Percentiles rank a stretch among this genome's conserved stretches.
Conservation (phyloP, 2,888 invertebrate species). For the Liopterus haemorrhoidalis region DNA sequence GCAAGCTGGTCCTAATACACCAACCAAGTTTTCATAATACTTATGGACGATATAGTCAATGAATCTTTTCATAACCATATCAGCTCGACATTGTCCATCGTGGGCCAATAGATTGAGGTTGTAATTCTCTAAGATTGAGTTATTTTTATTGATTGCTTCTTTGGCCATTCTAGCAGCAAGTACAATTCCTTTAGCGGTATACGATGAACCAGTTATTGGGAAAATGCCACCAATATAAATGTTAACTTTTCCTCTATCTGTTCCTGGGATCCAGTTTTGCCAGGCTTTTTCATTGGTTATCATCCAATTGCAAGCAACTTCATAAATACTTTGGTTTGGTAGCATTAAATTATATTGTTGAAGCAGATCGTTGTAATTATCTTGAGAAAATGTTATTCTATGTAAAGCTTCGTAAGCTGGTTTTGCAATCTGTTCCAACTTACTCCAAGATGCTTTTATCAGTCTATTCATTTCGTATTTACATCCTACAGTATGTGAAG, state of each 20-base stretch:
- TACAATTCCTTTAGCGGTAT: constrained; percentile 55
- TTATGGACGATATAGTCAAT: constrained; percentile 60
- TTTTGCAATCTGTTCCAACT: constrained; percentile 50
- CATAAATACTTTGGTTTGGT: constrained; percentile 30
- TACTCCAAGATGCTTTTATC: constrained; percentile 60
- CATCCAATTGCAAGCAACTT: constrained; percentile 66
- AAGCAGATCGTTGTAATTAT: constrained; percentile 51
- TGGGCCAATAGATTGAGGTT: constrained; percentile 51
- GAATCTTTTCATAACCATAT: constrained; percentile 68
- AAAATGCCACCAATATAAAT: constrained; percentile 65
- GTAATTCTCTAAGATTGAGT: constrained; percentile 55
- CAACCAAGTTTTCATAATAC: constrained; percentile 55
- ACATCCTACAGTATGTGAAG: constrained; percentile 46
- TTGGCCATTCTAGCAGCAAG: constrained; percentile 59
- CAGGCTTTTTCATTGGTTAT: constrained; percentile 46
- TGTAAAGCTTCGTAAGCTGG: constrained; percentile 49
- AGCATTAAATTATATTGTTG: constrained; percentile 38
- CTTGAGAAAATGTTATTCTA: constrained; percentile 48
- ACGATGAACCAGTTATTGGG: constrained; percentile 56
- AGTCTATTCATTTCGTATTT: constrained; percentile 64
- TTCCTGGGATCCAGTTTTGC: constrained; percentile 46
- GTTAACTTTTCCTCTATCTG: constrained; percentile 42
- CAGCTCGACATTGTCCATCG: constrained; percentile 65
- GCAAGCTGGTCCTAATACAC: constrained; percentile 73
- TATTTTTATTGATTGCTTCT: constrained; percentile 56